Conservation (phyloP, 1,140 invertebrate genomes). For the Panagrolaimus sp. region DNA sequence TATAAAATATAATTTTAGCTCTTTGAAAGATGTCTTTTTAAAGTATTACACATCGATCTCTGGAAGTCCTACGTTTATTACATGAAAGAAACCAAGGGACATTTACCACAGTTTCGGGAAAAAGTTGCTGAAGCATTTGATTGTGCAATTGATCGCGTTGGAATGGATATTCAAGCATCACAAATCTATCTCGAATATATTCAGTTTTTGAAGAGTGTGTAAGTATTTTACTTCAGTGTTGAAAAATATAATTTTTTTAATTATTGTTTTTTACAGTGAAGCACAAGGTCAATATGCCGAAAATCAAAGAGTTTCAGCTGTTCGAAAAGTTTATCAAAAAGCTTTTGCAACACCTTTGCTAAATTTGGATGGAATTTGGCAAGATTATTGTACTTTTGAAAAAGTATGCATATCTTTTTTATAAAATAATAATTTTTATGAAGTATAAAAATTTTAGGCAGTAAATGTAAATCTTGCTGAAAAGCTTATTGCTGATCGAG, state of each 20-base stretch:
- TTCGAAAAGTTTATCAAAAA: conserved; percentile 89
- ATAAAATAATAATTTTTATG: conserved; percentile 60
- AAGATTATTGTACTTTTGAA: conserved; percentile 82
- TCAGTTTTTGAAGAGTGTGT: conserved; percentile 88
- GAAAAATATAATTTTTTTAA: conserved; percentile 17
- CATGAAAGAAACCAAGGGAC: conserved; percentile 66
- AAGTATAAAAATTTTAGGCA: conserved; percentile 80
- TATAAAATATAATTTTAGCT: too few relatives aligned
- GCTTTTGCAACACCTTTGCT: conserved; percentile 93
- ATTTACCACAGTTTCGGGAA: conserved; percentile 63
- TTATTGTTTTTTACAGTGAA: conserved; percentile 65
- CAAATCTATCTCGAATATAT: conserved; percentile 74
- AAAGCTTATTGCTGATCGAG: conserved; percentile 81
- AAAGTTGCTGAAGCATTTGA: conserved; percentile 99
- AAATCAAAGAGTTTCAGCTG: conserved; percentile 96
- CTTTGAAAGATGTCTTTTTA: conserved; percentile 93
- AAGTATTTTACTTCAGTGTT: conserved; percentile 53
- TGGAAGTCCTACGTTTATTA: conserved; percentile 97
- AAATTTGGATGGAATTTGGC: conserved; percentile 95
- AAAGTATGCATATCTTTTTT: conserved; percentile 57
- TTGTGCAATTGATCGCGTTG: conserved; percentile 97
- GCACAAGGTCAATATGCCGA: conserved; percentile 96
- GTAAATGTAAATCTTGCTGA: conserved; percentile 95
- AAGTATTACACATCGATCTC: conserved; percentile 89
- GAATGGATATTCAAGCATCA: conserved; percentile 72